Conservation (phyloP, 2,113 vertebrate genomes). For the Amia ocellicauda region DNA sequence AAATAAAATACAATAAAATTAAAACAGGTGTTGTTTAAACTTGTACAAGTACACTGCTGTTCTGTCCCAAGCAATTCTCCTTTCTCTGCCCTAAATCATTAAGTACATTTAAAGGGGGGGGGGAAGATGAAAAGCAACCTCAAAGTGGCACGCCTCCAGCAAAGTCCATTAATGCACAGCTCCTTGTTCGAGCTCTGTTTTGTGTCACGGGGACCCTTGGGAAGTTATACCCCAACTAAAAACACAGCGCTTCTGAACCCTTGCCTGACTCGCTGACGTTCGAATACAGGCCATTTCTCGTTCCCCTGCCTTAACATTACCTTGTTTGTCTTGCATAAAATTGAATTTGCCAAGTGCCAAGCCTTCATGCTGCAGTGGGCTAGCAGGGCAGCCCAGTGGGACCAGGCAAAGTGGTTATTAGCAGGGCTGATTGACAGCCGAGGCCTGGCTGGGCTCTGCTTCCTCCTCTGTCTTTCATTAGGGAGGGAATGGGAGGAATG, state of each 20-base stretch:
- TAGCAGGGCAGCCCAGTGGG: not conserved
- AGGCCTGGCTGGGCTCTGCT: not conserved
- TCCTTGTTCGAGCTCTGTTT: not conserved
- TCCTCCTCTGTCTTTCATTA: conserved; percentile 21
- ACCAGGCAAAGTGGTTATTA: not conserved
- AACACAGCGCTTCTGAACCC: not conserved
- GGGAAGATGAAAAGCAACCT: conserved; percentile 42
- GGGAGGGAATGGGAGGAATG: conserved; percentile 19
- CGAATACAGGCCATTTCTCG: not conserved
- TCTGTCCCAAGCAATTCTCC: conserved; percentile 46
- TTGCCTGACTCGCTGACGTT: not conserved
- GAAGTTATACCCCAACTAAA: too few species aligned
- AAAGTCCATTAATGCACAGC: not conserved
- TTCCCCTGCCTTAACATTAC: not conserved
- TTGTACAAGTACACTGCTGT: conserved; percentile 43
- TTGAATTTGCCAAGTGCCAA: not conserved
- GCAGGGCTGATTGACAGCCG: conserved; percentile 3
- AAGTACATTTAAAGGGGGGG: conserved; percentile 36
- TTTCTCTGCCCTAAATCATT: conserved; percentile 41
- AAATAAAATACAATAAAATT: conserved; percentile 59
- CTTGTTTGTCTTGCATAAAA: not conserved
- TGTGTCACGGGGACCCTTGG: not conserved
- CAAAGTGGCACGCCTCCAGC: conserved; percentile 30
- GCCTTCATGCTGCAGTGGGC: not conserved
- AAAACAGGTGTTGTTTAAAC: conserved; percentile 57